Evolutionary conservation across 2,113 vertebrate genomes (phyloP).

Genomic region (Archilochus colubris): DNA sequence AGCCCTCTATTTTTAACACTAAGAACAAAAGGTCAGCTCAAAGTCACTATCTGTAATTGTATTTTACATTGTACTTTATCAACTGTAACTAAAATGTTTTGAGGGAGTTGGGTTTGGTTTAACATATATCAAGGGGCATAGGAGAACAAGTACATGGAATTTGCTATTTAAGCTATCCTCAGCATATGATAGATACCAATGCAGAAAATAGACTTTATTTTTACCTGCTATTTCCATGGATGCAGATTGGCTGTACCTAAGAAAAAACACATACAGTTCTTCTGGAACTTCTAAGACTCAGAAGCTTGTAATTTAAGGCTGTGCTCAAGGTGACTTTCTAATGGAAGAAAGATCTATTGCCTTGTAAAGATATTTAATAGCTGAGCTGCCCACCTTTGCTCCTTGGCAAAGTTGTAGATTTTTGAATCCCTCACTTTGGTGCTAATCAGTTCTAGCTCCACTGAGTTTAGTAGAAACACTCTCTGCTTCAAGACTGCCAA

Average conservation of each 20-base stretch:
- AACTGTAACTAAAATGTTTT: neutral
- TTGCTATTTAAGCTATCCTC: neutral
- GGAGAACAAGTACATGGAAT: neutral
- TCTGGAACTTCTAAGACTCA: neutral
- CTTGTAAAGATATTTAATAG: neutral
- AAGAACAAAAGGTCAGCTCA: neutral
- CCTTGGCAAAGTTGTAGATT: neutral
- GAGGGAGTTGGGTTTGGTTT: neutral
- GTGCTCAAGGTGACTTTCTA: neutral
- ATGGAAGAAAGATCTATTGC: neutral
- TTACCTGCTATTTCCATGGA: neutral
- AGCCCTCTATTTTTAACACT: neutral
- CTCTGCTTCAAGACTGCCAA: neutral
- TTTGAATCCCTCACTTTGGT: neutral
- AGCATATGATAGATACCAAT: neutral
- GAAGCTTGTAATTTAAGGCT: neutral
- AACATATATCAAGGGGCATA: neutral
- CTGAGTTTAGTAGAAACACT: neutral
- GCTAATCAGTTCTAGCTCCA: neutral
- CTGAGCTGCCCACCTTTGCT: neutral
- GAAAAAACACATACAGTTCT: neutral
- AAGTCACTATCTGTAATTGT: neutral
- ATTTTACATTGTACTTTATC: neutral
- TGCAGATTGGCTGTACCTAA: neutral
- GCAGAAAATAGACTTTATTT: neutral